Evolutionary conservation across 2,797 vertebrate species (phyloP).

Genomic region (Florisuga fusca): DNA sequence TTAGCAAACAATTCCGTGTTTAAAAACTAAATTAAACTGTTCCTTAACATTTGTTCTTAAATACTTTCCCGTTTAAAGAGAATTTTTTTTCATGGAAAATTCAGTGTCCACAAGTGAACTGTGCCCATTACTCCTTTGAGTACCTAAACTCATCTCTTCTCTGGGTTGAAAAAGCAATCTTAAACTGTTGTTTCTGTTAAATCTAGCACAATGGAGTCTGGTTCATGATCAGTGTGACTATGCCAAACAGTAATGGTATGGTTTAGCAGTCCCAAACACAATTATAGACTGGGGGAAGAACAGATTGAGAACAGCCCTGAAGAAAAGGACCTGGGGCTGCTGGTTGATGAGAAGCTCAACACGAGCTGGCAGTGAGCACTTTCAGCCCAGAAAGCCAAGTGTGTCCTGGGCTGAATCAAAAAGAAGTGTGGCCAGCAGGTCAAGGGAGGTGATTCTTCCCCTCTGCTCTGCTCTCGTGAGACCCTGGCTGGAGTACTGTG

Average conservation of each 20-base stretch:
- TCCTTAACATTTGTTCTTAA: not conserved
- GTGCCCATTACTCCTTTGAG: not conserved
- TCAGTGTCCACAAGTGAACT: not conserved
- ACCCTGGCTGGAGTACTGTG: too few species aligned
- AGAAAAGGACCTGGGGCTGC: too few species aligned
- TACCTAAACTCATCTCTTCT: not conserved
- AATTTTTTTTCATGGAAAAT: not conserved
- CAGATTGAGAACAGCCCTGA: too few species aligned
- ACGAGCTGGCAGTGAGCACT: too few species aligned
- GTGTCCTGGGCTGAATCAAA: too few species aligned
- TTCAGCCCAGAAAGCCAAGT: too few species aligned
- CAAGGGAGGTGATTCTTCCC: too few species aligned
- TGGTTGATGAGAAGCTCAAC: too few species aligned
- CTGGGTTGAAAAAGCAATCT: not conserved
- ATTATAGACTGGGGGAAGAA: too few species aligned
- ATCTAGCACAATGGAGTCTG: not conserved
- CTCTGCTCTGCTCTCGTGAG: too few species aligned
- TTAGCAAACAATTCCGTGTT: not conserved
- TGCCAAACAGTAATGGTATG: not conserved
- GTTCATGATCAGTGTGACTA: not conserved
- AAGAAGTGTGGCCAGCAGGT: too few species aligned
- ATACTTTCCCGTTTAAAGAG: not conserved
- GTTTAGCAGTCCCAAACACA: too few species aligned
- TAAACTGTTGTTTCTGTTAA: not conserved
- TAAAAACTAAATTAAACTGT: not conserved